phyloP scores from a whole-genome alignment of 2,888 invertebrate genomes.

The Mythimna albipuncta region DNA sequence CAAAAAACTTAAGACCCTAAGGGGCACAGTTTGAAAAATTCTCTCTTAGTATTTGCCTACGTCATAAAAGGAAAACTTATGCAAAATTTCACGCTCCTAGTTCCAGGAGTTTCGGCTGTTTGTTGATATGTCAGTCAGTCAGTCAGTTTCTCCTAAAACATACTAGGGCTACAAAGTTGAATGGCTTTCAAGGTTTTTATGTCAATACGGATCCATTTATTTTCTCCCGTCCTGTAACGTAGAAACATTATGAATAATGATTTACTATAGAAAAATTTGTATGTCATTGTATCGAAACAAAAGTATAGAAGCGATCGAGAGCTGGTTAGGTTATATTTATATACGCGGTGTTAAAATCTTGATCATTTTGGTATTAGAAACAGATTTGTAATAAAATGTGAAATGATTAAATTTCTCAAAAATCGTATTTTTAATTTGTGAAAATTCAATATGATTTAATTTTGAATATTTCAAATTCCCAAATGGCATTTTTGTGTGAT shows the following conservation, averaged over 20 bases:
- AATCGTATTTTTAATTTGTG: conserved; percentile 12
- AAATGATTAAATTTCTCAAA: background rate
- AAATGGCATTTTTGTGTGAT: background rate
- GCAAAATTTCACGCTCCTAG: too few relatives aligned
- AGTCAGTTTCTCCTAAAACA: background rate
- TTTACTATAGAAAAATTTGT: conserved; percentile 47
- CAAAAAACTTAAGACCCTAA: too few relatives aligned
- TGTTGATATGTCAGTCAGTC: too few relatives aligned
- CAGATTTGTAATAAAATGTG: background rate
- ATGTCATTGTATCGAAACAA: conserved; percentile 45
- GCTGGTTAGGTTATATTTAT: conserved; percentile 46
- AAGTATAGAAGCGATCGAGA: conserved; percentile 65
- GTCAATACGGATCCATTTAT: conserved; percentile 37
- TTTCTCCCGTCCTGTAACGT: conserved; percentile 59
- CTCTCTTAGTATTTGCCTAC: too few relatives aligned
- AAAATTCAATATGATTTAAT: conserved; percentile 6
- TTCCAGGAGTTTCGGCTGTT: too few relatives aligned
- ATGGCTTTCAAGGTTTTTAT: conserved; percentile 39
- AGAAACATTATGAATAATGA: conserved; percentile 46
- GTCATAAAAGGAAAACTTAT: too few relatives aligned
- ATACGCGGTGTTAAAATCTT: conserved; percentile 20
- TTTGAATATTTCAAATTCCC: background rate
- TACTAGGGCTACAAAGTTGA: background rate
- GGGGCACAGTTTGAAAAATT: too few relatives aligned
- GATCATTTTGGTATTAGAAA: background rate